Evolutionary conservation across 2,888 invertebrate species (phyloP).

Genomic region (Drosophila neutralis): DNA sequence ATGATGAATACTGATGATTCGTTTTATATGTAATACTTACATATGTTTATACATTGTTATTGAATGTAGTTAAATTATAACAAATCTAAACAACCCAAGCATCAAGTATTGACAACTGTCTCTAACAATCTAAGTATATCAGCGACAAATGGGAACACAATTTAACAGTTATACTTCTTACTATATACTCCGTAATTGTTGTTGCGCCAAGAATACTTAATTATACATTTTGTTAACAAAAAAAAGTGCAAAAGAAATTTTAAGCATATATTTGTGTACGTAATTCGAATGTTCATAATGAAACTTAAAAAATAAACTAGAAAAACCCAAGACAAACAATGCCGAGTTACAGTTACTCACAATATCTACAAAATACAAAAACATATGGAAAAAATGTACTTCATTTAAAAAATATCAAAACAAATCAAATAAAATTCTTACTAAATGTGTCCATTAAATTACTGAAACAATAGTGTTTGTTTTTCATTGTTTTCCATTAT

Average conservation of each 20-base stretch:
- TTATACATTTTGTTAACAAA: conserved; percentile 45
- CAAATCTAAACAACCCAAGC: conserved; percentile 30
- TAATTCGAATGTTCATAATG: conserved; percentile 70
- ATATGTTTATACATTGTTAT: conserved; percentile 72
- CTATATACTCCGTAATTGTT: conserved; percentile 35
- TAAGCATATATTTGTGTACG: conserved; percentile 73
- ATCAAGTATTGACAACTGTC: conserved; percentile 26
- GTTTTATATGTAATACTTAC: conserved; percentile 19
- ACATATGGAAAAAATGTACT: conserved; percentile 46
- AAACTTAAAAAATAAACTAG: conserved; percentile 19
- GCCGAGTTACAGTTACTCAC: conserved; percentile 32
- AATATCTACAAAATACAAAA: conserved; percentile 28
- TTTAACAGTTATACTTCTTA: conserved; percentile 42
- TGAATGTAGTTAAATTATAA: conserved; percentile 66
- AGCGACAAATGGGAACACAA: conserved; percentile 62
- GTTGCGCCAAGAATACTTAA: conserved; percentile 21
- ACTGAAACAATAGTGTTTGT: conserved; percentile 10
- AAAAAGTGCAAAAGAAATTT: conserved; percentile 28
- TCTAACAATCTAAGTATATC: conserved; percentile 50
- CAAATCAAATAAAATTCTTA: conserved; percentile 58
- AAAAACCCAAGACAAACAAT: conserved; percentile 25
- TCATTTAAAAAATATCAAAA: conserved; percentile 47
- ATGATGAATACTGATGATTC: conserved; percentile 9
- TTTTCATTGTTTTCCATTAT: neutral
- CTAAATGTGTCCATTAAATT: conserved; percentile 73